phyloP scores from a whole-genome alignment of 2,113 vertebrate species.

The Amazona guildingii region DNA sequence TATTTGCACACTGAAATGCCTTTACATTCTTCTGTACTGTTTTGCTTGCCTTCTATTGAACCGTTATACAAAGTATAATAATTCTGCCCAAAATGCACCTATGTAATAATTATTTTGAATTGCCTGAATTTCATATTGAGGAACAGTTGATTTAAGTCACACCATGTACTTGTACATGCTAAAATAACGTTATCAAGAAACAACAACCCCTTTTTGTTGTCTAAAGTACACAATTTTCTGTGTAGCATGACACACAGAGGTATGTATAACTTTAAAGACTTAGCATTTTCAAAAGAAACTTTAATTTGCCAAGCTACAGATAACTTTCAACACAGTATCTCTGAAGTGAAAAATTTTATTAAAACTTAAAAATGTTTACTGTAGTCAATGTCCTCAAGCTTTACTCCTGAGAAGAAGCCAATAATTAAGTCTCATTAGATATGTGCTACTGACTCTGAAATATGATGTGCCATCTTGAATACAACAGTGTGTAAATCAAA shows the following conservation, averaged over 20 bases:
- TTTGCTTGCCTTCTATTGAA: not conserved
- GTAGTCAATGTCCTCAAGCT: not conserved
- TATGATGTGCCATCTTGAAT: not conserved
- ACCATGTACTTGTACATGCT: not conserved
- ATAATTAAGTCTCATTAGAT: not conserved
- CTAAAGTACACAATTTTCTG: not conserved
- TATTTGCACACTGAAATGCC: not conserved
- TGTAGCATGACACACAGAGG: not conserved
- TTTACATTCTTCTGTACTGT: not conserved
- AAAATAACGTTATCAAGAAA: not conserved
- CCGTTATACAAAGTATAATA: not conserved
- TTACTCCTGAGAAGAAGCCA: not conserved
- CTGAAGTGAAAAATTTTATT: not conserved
- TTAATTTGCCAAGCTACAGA: not conserved
- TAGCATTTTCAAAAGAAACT: not conserved
- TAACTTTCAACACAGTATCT: not conserved
- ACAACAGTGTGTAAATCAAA: not conserved
- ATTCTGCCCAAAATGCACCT: not conserved
- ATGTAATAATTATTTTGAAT: not conserved
- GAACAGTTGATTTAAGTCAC: not conserved
- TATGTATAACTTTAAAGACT: not conserved
- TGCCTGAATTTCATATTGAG: not conserved
- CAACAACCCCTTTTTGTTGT: accelerated
- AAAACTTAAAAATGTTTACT: not conserved
- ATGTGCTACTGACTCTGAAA: not conserved